Conservation (phyloP, 2,797 vertebrate species). For the Capromys pilorides region DNA sequence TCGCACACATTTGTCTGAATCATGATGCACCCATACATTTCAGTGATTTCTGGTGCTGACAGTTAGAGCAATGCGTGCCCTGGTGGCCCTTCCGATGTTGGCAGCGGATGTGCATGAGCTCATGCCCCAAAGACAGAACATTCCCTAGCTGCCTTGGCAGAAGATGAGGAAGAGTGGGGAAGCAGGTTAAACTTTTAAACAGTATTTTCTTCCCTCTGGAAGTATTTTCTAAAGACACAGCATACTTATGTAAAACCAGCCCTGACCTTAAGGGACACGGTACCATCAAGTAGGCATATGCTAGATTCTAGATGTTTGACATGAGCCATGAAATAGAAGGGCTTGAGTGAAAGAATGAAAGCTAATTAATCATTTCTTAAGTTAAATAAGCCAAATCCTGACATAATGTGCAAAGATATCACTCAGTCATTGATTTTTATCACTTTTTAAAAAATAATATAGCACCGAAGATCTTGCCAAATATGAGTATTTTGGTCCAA, state of each 20-base stretch:
- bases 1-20: not conserved
- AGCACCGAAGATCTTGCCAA: conserved; percentile 66
- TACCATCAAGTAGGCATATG: conserved; percentile 67
- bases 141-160: conserved; percentile 54
- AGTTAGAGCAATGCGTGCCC: conserved; percentile 45
- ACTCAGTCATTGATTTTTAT: conserved; percentile 72
- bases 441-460: conserved; percentile 39
- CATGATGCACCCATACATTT: conserved; percentile 1
- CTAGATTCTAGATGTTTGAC: conserved; percentile 63
- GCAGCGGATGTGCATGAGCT: conserved; percentile 60
- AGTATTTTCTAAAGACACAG: conserved; percentile 32
- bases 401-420: conserved; percentile 72
- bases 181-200: conserved; percentile 18
- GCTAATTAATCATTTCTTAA: conserved; percentile 80
- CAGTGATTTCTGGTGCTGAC: conserved; percentile 39
- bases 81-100: conserved; percentile 57
- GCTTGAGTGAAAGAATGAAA: conserved; percentile 77
- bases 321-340: conserved; percentile 72
- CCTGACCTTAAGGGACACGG: conserved; percentile 37
- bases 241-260: conserved; percentile 4
- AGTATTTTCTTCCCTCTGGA: conserved; percentile 45
- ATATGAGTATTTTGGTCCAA: conserved; percentile 46
- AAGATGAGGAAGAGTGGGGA: not conserved
- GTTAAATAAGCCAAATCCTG: conserved; percentile 77
- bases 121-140: conserved; percentile 62